phyloP scores from a whole-genome alignment of 2,113 vertebrate species.

The Okapia johnstoni region DNA sequence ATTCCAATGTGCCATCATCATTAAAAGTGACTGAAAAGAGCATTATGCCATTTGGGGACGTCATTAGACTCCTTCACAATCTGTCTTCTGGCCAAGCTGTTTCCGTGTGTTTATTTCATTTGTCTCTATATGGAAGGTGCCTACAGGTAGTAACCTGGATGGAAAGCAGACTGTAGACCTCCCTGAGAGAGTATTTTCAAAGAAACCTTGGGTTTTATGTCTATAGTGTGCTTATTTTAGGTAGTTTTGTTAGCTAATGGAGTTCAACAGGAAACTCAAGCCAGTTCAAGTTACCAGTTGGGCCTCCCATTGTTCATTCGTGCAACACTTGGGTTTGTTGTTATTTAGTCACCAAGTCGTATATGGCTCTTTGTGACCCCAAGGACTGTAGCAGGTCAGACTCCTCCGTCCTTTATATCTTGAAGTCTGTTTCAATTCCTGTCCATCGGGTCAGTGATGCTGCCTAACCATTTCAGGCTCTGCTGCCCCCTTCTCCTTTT shows the following conservation, averaged over 20 bases:
- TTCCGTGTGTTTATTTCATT: neutral
- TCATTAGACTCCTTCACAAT: neutral
- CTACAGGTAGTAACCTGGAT: neutral
- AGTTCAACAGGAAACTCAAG: neutral
- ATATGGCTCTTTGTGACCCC: neutral
- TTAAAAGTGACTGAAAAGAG: neutral
- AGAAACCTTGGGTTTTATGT: neutral
- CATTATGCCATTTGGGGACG: neutral
- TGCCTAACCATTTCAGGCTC: neutral
- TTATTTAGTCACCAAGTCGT: neutral
- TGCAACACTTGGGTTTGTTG: neutral
- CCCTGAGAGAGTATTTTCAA: neutral
- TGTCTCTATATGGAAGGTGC: neutral
- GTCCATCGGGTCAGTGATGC: neutral
- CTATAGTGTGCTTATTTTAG: neutral
- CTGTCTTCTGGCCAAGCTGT: neutral
- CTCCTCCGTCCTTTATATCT: fast-evolving
- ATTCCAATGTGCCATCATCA: neutral
- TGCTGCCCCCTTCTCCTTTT: neutral
- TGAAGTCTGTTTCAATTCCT: neutral
- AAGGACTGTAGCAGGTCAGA: neutral
- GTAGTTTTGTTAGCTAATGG: neutral
- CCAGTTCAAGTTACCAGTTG: neutral
- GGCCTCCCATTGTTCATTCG: neutral
- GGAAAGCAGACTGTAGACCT: neutral